A percentile compares a stretch with the other conserved stretches of the same genome.
Conservation (phyloP, 2,797 vertebrate species). For the Poecilia picta region DNA sequence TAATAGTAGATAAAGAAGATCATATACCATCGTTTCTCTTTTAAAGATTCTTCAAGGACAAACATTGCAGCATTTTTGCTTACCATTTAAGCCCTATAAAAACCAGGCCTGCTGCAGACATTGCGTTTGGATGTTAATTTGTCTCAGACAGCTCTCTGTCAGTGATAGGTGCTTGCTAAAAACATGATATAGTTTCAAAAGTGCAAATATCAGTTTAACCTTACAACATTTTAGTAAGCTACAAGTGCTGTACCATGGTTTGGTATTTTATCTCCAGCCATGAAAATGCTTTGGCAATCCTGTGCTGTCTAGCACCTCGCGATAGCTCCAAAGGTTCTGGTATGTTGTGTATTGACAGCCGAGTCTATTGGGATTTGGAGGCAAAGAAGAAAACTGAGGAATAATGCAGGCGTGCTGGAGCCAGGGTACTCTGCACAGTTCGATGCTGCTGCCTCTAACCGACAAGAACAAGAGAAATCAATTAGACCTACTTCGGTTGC, state of each 20-base stretch:
- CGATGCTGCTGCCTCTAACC: constrained; percentile 66
- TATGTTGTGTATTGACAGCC: constrained; percentile 53
- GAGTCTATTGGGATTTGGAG: constrained; percentile 50
- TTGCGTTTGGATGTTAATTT: neutral
- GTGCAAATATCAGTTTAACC: constrained; percentile 39
- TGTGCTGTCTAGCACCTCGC: constrained; percentile 17
- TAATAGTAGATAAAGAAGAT: neutral
- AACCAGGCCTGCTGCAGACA: neutral
- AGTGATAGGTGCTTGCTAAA: constrained; percentile 17
- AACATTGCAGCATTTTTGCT: neutral
- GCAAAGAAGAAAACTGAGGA: constrained; percentile 54
- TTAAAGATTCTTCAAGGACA: neutral
- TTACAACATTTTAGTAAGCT: constrained; percentile 41
- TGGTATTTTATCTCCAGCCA: constrained; percentile 21
- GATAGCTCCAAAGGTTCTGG: constrained; percentile 40
- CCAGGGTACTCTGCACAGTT: constrained; percentile 71
- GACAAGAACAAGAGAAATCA: constrained; percentile 81
- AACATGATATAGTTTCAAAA: constrained; percentile 31
- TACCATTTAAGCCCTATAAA: neutral
- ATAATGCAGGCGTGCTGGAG: constrained; percentile 68
- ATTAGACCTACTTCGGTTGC: constrained; percentile 77
- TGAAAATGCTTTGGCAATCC: constrained; percentile 12
- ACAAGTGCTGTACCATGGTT: neutral
- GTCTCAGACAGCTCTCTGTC: neutral
- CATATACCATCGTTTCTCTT: neutral